Conservation (phyloP, 2,888 invertebrate species). For the Nesidiocoris tenuis region DNA sequence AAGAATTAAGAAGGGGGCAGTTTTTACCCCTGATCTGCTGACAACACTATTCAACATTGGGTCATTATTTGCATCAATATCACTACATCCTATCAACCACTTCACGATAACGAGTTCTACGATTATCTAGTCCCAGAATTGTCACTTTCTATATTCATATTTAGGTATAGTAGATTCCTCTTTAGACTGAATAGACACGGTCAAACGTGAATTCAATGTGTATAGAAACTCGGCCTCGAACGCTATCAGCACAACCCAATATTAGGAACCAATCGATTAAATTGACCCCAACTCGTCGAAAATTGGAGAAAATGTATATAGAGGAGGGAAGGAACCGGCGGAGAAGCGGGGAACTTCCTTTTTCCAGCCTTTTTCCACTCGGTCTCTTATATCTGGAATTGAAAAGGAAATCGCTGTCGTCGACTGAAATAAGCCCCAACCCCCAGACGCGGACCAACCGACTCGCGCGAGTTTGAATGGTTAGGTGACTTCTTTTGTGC, state of each 20-base stretch:
- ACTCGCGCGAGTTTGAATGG: constrained; percentile 19
- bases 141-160: too few species aligned
- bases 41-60: too few species aligned
- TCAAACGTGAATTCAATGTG: too few species aligned
- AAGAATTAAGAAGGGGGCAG: too few species aligned
- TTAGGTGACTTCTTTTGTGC: constrained; percentile 39
- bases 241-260: constrained; percentile 1
- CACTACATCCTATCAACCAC: too few species aligned
- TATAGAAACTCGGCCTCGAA: not conserved
- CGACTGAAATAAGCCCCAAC: constrained; percentile 21
- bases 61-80: too few species aligned
- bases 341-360: not conserved
- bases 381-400: constrained; percentile 28
- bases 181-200: too few species aligned
- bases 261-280: constrained; percentile 34
- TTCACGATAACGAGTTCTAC: too few species aligned
- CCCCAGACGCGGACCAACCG: constrained; percentile 3
- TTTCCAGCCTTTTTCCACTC: not conserved
- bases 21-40: too few species aligned
- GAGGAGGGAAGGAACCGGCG: not conserved
- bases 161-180: too few species aligned
- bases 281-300: constrained; percentile 19
- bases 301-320: constrained; percentile 5
- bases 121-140: too few species aligned
- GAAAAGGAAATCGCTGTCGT: constrained; percentile 39